These are phyloP conservation scores for Andrena flavipes DNA, from an alignment of 2,888 invertebrate genomes.

Conservation along the genomic window DNA sequence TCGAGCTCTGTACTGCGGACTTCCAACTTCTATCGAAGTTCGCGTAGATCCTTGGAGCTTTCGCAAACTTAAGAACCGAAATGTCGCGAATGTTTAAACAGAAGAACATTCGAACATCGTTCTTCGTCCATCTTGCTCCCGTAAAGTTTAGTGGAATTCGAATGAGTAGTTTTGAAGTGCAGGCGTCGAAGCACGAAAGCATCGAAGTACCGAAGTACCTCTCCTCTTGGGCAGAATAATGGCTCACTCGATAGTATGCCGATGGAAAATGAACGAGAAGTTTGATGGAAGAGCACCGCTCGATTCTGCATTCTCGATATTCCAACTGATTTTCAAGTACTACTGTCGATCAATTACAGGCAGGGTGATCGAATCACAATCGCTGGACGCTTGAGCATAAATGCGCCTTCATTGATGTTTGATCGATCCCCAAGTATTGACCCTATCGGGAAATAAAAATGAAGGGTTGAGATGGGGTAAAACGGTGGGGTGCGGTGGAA, in stretches of 20 bases:
- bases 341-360: constrained; percentile 13
- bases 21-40: neutral
- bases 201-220: neutral
- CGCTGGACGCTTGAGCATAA: neutral
- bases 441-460: constrained; percentile 23
- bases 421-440: constrained; percentile 13
- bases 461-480: neutral
- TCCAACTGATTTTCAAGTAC: constrained; percentile 24
- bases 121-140: neutral
- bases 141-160: neutral
- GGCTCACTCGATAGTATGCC: neutral
- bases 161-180: neutral
- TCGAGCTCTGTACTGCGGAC: neutral
- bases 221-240: neutral
- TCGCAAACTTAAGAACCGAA: neutral
- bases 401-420: constrained; percentile 25
- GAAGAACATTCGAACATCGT: neutral
- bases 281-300: neutral
- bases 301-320: neutral
- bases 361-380: constrained; percentile 26
- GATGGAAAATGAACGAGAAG: constrained; percentile 26
- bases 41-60: neutral
- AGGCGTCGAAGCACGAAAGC: neutral
- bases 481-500: neutral
- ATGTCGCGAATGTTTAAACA: constrained; percentile 1